Conservation (phyloP, 2,113 vertebrate species). For the Lontra canadensis region DNA sequence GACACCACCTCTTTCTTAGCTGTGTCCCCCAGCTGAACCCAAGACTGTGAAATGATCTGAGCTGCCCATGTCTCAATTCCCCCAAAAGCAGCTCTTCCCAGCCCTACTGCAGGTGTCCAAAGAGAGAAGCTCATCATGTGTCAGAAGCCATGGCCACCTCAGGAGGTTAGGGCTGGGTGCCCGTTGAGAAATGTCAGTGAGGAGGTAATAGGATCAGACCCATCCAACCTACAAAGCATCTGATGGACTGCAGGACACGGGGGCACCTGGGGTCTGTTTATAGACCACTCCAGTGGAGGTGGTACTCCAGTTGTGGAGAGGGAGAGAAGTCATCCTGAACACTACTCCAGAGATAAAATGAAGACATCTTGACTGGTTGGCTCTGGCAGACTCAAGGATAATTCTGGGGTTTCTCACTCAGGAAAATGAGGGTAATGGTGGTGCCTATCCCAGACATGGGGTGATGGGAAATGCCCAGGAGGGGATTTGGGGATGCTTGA, state of each 20-base stretch:
- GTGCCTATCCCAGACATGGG: fast-evolving
- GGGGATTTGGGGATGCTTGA: too few relatives aligned
- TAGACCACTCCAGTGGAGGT: fast-evolving
- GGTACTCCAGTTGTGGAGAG: fast-evolving
- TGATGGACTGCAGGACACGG: neutral
- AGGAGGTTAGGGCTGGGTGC: fast-evolving
- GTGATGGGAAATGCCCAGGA: neutral
- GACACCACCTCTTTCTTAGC: neutral
- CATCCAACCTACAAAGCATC: neutral
- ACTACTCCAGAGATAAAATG: neutral
- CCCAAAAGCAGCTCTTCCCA: neutral
- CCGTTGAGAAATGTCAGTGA: fast-evolving
- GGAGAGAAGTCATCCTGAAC: fast-evolving
- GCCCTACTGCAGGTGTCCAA: fast-evolving
- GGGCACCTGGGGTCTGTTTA: neutral
- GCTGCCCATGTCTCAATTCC: fast-evolving
- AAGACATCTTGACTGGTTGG: fast-evolving
- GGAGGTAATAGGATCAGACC: neutral
- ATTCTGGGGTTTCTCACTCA: neutral
- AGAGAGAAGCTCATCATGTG: neutral
- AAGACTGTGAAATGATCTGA: too few relatives aligned
- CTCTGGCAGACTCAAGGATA: fast-evolving
- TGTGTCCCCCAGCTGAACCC: neutral
- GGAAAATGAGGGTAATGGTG: fast-evolving
- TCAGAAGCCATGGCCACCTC: too few relatives aligned